Percentiles rank a stretch among this genome's conserved stretches.
These are phyloP conservation scores for Macroglossus sobrinus DNA, from an alignment of 2,113 vertebrate genomes.

Conservation along the genomic window DNA sequence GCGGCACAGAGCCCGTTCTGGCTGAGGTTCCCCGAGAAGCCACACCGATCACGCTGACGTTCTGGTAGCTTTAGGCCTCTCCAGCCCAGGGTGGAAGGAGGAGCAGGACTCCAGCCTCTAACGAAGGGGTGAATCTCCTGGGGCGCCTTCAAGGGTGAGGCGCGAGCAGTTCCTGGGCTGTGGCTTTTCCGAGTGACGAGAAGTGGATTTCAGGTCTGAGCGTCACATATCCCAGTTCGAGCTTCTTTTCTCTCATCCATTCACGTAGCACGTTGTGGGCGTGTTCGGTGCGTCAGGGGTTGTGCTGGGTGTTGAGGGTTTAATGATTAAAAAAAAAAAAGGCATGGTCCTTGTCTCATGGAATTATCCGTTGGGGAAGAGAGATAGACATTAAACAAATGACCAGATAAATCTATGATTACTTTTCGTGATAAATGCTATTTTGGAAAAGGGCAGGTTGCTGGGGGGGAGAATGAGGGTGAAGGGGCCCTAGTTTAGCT, in stretches of 20 bases:
- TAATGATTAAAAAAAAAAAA: not conserved
- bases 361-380: not conserved
- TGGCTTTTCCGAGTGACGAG: not conserved
- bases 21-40: not conserved
- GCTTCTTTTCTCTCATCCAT: not conserved
- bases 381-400: not conserved
- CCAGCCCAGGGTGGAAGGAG: not conserved
- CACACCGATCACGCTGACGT: not conserved
- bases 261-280: too few species aligned
- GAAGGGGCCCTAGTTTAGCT: not conserved
- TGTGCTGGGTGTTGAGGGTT: not conserved
- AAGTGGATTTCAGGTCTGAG: not conserved
- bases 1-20: not conserved
- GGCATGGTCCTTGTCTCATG: not conserved
- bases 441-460: not conserved
- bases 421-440: not conserved
- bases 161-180: not conserved
- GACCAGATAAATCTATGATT: not conserved
- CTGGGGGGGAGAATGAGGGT: not conserved
- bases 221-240: rapidly evolving
- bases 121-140: not conserved
- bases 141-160: not conserved
- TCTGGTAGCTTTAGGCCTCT: not conserved
- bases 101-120: not conserved
- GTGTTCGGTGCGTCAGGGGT: not conserved